Evolutionary conservation across 30 jellyfish, hydroid and myxozoan species (phyloP), one percentile per base, ranked within the genome.

Genomic region (Aurelia sp.): DNA sequence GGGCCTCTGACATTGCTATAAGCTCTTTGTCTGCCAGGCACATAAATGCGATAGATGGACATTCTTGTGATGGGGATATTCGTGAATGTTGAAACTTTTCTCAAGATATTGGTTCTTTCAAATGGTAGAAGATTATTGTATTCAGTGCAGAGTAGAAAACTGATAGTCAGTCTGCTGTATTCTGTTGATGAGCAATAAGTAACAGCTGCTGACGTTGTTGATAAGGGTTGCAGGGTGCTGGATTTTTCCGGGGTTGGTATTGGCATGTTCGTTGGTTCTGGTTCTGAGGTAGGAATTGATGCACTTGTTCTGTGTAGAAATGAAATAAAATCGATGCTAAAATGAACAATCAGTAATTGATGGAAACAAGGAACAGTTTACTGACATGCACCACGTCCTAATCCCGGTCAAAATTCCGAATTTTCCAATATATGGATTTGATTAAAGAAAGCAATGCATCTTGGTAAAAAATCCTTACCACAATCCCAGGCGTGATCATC

Each of bases 141-240:
- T 41, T 80, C 82, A 17, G 60, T 53, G 65, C 90, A 80, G 23
- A 80, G 82, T 12, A 80, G 76, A 52, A 80, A 80, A 53, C 90
- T 80, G 76, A 80, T 27, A 12, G 82, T 65, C 5, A 80, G 74
- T 27, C 58, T 57, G 58, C 73, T 41, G 52, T 33, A 16, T 60
- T 59, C 73, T 27, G 83, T 19, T 51, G 27, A 55, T 27, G 78
- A 73, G 73, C 90, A 80, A 63, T 80, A 80, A 10, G 48, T 66
- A 16, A 57, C 52, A 7, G 84, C 65, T 31, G 73, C 74, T 15
- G 85, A 51, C 21, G 85, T 52, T 44, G 55, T 44, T 9, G 55
- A 10, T 44, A 44, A 44, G 15, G 55, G 55, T 44, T 44, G 55
- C 13, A 44, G 55, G 15, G 55, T 44, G 55, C 55, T 44, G 15